Evolutionary conservation across 2,797 vertebrate species (phyloP).

Genomic region (Helicolenus hilgendorfi): DNA sequence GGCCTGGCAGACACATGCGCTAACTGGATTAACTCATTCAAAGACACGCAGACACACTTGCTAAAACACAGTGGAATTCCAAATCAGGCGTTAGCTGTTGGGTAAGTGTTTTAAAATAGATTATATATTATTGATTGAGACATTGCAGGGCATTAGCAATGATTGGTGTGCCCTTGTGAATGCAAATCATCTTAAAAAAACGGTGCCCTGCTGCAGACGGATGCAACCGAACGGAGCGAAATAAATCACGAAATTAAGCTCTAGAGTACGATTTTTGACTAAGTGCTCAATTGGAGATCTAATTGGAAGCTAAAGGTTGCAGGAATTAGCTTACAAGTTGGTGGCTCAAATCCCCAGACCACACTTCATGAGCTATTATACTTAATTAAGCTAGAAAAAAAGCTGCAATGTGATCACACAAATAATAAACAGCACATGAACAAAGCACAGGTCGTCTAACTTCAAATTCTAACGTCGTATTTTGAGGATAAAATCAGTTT

Average conservation of each 20-base stretch:
- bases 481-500: background rate
- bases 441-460: background rate
- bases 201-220: background rate
- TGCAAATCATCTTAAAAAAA: slow-evolving; percentile 26
- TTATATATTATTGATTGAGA: slow-evolving; percentile 76
- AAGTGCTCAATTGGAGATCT: background rate
- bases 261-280: background rate
- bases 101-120: slow-evolving; percentile 77
- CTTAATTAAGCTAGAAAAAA: background rate
- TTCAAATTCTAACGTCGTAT: background rate
- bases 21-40: slow-evolving; percentile 87
- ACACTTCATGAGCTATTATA: background rate
- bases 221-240: background rate
- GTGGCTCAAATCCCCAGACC: background rate
- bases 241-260: background rate
- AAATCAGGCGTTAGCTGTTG: slow-evolving; percentile 77
- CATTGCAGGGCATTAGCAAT: slow-evolving; percentile 59
- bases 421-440: background rate
- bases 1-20: slow-evolving; percentile 82
- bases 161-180: slow-evolving; percentile 75
- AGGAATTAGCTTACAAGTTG: background rate
- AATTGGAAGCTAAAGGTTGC: slow-evolving; percentile 1
- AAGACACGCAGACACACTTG: slow-evolving; percentile 73
- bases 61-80: slow-evolving; percentile 73
- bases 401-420: background rate